Percentiles rank a stretch among this genome's conserved stretches.
Evolutionary conservation across 2,113 vertebrate species (phyloP).

Genomic region (Sturnus vulgaris): DNA sequence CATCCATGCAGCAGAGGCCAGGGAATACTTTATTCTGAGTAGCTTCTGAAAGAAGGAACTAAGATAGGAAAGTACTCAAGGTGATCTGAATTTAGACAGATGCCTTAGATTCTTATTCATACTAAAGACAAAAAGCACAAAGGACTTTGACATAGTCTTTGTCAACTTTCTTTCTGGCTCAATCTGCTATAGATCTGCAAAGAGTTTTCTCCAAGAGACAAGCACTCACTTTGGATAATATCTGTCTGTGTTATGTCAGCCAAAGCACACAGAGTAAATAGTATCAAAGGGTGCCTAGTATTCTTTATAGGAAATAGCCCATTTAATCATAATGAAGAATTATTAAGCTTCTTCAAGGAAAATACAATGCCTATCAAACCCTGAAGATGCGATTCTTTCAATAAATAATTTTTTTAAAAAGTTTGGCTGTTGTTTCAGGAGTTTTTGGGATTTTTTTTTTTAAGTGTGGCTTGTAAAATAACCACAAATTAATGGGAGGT

Average conservation of each 20-base stretch:
- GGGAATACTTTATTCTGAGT: not conserved
- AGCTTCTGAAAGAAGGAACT: not conserved
- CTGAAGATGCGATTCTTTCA: not conserved
- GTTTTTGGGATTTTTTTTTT: not conserved
- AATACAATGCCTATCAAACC: not conserved
- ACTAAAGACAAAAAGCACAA: not conserved
- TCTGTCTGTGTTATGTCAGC: not conserved
- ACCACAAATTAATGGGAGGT: not conserved
- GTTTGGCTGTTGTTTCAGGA: not conserved
- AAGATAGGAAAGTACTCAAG: not conserved
- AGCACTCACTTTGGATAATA: not conserved
- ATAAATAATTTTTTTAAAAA: not conserved
- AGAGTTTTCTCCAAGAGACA: not conserved
- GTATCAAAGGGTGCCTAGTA: not conserved
- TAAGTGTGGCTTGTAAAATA: not conserved
- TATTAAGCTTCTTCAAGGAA: not conserved
- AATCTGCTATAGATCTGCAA: not conserved
- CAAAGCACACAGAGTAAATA: not conserved
- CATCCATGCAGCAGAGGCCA: not conserved
- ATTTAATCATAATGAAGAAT: not conserved
- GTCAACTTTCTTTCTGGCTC: not conserved
- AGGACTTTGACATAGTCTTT: not conserved
- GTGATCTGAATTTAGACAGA: not conserved
- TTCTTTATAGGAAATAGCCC: not conserved
- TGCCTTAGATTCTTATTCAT: not conserved